Conservation (phyloP, 2,888 invertebrate species). For the Eristalinus sepulchralis region DNA sequence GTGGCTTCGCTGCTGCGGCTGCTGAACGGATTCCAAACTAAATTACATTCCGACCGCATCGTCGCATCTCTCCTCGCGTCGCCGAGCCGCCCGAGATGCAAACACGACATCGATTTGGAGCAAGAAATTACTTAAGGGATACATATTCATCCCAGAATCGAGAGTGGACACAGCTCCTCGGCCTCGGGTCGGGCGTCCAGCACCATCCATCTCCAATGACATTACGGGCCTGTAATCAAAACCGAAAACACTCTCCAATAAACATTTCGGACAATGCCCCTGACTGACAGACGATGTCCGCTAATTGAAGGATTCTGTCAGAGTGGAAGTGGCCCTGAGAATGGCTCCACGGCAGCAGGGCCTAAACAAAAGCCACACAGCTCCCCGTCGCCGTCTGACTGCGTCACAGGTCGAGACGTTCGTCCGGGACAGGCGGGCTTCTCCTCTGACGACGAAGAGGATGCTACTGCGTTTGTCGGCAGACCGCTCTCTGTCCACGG, state of each 20-base stretch:
- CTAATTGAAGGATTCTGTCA: slow-evolving; percentile 72
- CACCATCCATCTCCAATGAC: slow-evolving; percentile 60
- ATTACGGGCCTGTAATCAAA: slow-evolving; percentile 45
- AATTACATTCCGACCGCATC: slow-evolving; percentile 55
- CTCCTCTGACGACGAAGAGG: slow-evolving; percentile 4
- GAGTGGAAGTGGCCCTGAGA: slow-evolving; percentile 60
- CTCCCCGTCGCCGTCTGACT: slow-evolving; percentile 42
- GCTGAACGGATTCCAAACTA: slow-evolving; percentile 36
- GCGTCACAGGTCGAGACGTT: slow-evolving; percentile 62
- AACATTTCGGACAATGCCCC: slow-evolving; percentile 68
- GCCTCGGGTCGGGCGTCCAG: neutral
- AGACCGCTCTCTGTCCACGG: slow-evolving; percentile 28
- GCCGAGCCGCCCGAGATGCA: slow-evolving; percentile 32
- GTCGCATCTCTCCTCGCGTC: slow-evolving; percentile 8
- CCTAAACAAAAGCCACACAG: slow-evolving; percentile 3
- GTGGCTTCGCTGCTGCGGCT: slow-evolving; percentile 3
- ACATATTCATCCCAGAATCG: slow-evolving; percentile 52
- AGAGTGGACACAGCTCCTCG: neutral
- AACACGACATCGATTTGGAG: slow-evolving; percentile 59
- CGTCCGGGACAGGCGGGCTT: slow-evolving; percentile 29
- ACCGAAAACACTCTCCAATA: slow-evolving; percentile 66
- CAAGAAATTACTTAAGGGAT: slow-evolving; percentile 62
- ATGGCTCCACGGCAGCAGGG: neutral
- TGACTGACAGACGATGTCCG: slow-evolving; percentile 70
- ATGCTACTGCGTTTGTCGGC: slow-evolving; percentile 68